A percentile compares a stretch with the other conserved stretches of the same genome.
phyloP scores from a whole-genome alignment of 2,797 vertebrate species.

The Megalops cyprinoides region DNA sequence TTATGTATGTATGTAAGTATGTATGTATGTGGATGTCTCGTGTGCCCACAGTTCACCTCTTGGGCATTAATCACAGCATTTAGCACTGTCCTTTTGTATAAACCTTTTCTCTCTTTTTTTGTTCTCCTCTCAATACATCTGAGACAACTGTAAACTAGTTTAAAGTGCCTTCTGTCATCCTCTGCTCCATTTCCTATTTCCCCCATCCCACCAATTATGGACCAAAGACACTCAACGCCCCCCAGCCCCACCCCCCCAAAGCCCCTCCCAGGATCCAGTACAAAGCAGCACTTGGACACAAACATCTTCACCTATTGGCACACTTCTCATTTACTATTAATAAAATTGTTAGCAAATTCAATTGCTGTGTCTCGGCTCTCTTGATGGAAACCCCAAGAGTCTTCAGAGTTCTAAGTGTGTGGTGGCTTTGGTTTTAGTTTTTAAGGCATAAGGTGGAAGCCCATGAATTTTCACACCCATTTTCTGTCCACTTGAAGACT shows the following conservation, averaged over 20 bases:
- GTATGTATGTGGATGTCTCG: conserved; percentile 36
- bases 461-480: background rate
- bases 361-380: conserved; percentile 46
- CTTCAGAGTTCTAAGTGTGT: background rate
- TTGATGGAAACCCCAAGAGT: background rate
- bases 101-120: conserved; percentile 45
- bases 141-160: conserved; percentile 78
- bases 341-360: conserved; percentile 76
- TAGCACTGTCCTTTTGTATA: background rate
- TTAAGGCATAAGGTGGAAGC: background rate
- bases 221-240: conserved; percentile 74
- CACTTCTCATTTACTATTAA: conserved; percentile 78
- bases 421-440: background rate
- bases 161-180: conserved; percentile 80
- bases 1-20: conserved; percentile 19
- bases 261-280: conserved; percentile 36
- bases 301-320: conserved; percentile 68
- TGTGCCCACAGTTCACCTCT: conserved; percentile 55
- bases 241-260: conserved; percentile 42
- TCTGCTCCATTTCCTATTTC: conserved; percentile 42
- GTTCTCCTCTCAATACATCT: conserved; percentile 60
- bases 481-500: too few relatives aligned
- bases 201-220: conserved; percentile 64
- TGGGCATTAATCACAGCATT: conserved; percentile 32
- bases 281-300: conserved; percentile 48